Base-by-base conservation (phyloP, 2,113 vertebrate genomes). In the Pungitius pungitius region DNA sequence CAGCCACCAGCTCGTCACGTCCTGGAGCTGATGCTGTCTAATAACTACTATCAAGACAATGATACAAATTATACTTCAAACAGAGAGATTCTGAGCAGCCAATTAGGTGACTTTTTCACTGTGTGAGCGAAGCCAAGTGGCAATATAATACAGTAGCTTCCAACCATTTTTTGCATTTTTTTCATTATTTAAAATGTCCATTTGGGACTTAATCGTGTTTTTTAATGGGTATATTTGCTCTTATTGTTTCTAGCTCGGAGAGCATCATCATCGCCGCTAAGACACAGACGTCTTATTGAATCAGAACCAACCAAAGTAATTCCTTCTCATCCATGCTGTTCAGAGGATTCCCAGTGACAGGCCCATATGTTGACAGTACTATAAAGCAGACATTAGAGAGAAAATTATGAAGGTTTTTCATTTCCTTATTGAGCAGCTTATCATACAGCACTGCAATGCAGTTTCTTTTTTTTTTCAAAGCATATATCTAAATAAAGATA, bases 21-120 rank as follows among this genome's bases (percentile, higher is more conserved):
- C 64, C 62, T 13, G 78, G 51, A 81, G 76, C 65, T 55, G 71
- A 73, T 69, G 47, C 80, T 73, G 75, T 88, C 81, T 87, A 86
- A 81, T 85, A 88, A 86, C 77, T 75, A 71, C 81, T 71, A 88
- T 78, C 58, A 77, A 87, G 78, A 84, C 79, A 80, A 88, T 83
- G 58, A 85, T 71, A 81, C 72, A 85, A 79, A 88, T 88, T 83
- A 77, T 77, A 83, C 73, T 76, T 85, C 67, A 77, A 82, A 83
- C 72, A 56, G 51, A 61, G 72, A 64, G 69, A 75, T 75, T 84
- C 76, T 78, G 76, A 85, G 27, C 58, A 87, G 26, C 78, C 77
- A 85, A 85, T 88, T 87, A 82, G 69, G 65, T 57, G 67, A 73
- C 69, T 75, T 64, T 85, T 71, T 69, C 56, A 68, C 56, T 62